Percentiles rank a stretch among this genome's conserved stretches.
These are phyloP conservation scores for Vanacampus margaritifer DNA, from an alignment of 2,113 vertebrate genomes.

Conservation along the genomic window DNA sequence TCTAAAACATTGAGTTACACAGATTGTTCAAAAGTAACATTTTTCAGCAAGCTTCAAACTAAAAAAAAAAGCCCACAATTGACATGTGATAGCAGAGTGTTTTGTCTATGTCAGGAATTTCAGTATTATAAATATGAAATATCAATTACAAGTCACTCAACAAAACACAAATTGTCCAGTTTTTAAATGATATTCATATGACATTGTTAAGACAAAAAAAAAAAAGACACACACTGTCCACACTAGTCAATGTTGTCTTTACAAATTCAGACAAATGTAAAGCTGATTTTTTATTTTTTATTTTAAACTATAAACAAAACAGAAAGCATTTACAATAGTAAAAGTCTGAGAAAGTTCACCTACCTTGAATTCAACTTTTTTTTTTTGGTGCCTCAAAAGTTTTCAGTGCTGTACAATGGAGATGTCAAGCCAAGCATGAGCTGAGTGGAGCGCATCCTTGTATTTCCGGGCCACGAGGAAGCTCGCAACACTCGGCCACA, in stretches of 20 bases:
- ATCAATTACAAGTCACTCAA: background rate
- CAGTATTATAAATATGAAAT: constrained; percentile 6
- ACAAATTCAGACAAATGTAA: background rate
- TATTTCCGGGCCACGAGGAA: constrained; percentile 36
- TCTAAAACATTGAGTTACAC: constrained; percentile 11
- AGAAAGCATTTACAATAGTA: background rate
- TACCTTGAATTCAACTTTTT: constrained; percentile 39
- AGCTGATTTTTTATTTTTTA: background rate
- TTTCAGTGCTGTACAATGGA: constrained; percentile 31
- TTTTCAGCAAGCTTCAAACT: background rate
- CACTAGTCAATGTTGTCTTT: background rate
- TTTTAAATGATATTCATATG: background rate
- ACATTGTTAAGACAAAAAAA: background rate
- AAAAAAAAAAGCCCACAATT: constrained; percentile 2
- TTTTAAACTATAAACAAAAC: background rate
- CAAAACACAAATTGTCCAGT: background rate
- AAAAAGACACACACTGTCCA: background rate
- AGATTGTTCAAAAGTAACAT: constrained; percentile 17
- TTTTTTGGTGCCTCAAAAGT: no score
- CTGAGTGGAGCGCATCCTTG: constrained; percentile 30
- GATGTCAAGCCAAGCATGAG: constrained; percentile 30
- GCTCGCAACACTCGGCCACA: constrained; percentile 18
- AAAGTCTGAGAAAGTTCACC: constrained; percentile 41
- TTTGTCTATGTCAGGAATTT: background rate
- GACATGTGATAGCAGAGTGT: background rate